These are phyloP conservation scores for zebrafish (Danio rerio) DNA, from an alignment of 2,113 vertebrate species.

Conservation along the genomic window DNA sequence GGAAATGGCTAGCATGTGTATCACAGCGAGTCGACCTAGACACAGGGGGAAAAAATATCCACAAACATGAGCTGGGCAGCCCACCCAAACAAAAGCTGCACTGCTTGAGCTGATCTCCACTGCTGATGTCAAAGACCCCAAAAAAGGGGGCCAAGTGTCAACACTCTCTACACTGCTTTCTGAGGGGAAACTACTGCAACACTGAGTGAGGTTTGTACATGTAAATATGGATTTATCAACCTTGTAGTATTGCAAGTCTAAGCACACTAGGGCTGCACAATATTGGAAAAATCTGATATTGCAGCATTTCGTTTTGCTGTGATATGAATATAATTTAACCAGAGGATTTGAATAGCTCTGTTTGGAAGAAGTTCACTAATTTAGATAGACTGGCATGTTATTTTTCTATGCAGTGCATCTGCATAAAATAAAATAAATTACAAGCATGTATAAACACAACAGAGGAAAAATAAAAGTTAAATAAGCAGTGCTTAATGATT, in stretches of 20 bases:
- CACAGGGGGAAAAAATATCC: neutral
- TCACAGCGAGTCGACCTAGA: neutral
- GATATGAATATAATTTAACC: no score
- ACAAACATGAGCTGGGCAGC: neutral
- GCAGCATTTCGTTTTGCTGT: no score
- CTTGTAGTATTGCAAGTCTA: neutral
- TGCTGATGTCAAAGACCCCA: neutral
- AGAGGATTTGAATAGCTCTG: no score
- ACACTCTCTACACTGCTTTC: neutral
- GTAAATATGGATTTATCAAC: conserved; percentile 2
- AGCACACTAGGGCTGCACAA: no score
- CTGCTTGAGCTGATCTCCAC: neutral
- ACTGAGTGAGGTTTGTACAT: neutral
- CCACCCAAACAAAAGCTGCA: neutral
- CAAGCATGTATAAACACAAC: no score
- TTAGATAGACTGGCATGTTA: no score
- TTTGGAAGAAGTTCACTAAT: no score
- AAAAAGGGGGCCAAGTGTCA: neutral
- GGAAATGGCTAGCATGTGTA: neutral
- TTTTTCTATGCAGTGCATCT: no score
- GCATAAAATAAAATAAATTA: no score
- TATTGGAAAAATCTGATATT: no score
- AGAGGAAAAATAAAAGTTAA: no score
- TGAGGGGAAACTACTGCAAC: neutral
- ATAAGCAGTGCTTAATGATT: no score